Conservation (phyloP, 2,113 vertebrate genomes). For the Nesoenas mayeri region DNA sequence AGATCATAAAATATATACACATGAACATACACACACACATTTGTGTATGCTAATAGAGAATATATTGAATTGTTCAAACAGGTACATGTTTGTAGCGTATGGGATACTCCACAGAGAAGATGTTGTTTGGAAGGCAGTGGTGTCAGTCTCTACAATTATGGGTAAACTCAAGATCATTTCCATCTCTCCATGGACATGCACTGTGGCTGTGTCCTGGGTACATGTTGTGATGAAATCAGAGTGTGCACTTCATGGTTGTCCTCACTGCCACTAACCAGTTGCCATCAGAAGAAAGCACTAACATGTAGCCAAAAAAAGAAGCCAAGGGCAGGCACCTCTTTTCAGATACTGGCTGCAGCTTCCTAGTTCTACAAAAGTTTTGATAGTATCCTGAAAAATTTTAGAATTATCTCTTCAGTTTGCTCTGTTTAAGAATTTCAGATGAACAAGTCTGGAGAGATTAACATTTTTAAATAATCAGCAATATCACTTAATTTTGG, state of each 20-base stretch:
- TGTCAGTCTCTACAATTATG: neutral
- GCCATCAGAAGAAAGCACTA: neutral
- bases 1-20: neutral
- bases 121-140: neutral
- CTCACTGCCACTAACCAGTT: neutral
- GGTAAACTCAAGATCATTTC: neutral
- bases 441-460: neutral
- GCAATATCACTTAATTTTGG: neutral
- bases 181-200: neutral
- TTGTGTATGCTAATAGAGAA: neutral
- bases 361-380: neutral
- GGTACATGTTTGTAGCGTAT: neutral
- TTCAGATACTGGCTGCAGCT: neutral
- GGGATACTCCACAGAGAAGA: neutral
- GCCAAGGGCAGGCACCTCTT: neutral
- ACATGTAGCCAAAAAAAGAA: neutral
- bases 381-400: neutral
- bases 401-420: neutral
- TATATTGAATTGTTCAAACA: neutral
- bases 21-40: rapidly evolving
- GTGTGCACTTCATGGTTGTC: neutral
- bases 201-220: no score
- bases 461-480: neutral
- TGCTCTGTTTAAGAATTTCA: neutral
- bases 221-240: neutral